Conservation (phyloP, 1,140 invertebrate species). For the Lysiphlebus fabarum region DNA sequence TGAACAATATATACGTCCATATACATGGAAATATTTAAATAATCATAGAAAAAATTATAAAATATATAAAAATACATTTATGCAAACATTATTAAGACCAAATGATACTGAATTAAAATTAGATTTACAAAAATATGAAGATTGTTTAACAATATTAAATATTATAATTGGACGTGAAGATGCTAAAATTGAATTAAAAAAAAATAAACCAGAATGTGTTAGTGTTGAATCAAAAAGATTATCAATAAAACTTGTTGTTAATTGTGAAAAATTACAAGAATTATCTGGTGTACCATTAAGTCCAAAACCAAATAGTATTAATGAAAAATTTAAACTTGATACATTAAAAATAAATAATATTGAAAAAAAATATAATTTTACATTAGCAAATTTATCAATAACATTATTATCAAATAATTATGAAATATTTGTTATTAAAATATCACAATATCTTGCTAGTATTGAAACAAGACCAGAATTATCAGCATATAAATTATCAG, state of each 20-base stretch:
- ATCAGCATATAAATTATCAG: slow-evolving; percentile 69
- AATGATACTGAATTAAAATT: slow-evolving; percentile 71
- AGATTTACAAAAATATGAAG: slow-evolving; percentile 73
- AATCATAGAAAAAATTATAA: slow-evolving; percentile 69
- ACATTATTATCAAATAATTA: slow-evolving; percentile 65
- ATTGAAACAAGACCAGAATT: slow-evolving; percentile 70
- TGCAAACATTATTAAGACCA: slow-evolving; percentile 67
- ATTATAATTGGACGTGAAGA: slow-evolving; percentile 78
- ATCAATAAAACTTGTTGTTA: slow-evolving; percentile 30
- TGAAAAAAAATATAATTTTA: slow-evolving; percentile 69
- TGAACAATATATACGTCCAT: slow-evolving; percentile 69
- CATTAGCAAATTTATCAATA: slow-evolving; percentile 70
- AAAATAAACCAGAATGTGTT: slow-evolving; percentile 32
- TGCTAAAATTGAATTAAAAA: slow-evolving; percentile 47
- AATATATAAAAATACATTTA: slow-evolving; percentile 70
- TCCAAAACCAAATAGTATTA: slow-evolving; percentile 25
- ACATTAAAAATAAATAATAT: slow-evolving; percentile 36
- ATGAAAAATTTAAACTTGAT: slow-evolving; percentile 30
- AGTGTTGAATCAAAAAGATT: slow-evolving; percentile 34
- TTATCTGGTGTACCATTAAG: slow-evolving; percentile 10
- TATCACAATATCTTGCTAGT: slow-evolving; percentile 72
- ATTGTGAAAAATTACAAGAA: slow-evolving; percentile 34
- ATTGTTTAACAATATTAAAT: slow-evolving; percentile 69
- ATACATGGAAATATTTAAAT: slow-evolving; percentile 70
- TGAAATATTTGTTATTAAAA: slow-evolving; percentile 70